Evolutionary conservation across 2,797 vertebrate species (phyloP), one percentile per base, ranked within the genome.

Genomic region (Petrocephalus sullivani): DNA sequence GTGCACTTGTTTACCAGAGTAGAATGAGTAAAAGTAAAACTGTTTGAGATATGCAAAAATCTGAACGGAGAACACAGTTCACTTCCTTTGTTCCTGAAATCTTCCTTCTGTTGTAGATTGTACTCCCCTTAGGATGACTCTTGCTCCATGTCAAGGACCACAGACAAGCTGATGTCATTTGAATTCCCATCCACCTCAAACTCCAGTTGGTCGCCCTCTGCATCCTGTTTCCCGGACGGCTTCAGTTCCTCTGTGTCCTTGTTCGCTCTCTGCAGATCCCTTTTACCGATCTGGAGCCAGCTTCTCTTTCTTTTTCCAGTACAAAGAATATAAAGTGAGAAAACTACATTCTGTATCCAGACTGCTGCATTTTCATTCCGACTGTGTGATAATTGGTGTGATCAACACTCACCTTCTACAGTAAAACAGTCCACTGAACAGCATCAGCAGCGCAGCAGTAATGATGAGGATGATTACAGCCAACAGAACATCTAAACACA

Each of bases 131-230:
- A 86, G 56, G 56, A 56, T 37, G 54, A 58, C 12, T 0, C 23
- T 46, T 8, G 16, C 84, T 21, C 23, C 28, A 41, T 60, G 28
- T 60, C 33, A 41, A 56, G 28, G 56, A 86, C 14, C 28, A 86
- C 84, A n/a, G 84, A 56, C 23, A 86, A 33, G 16, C 54, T 58
- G 28, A 60, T 60, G 54, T 86, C 84, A 86, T 86, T 86, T n/a
- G 33, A 86, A 86, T 86, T 86, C 2, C 84, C 54, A 41, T 86
- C 56, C 12, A 58, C 33, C 56, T 86, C 84, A 86, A 54, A 19
- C 8, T 37, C 84, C 56, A 23, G 28, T 41, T 46, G 28, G 14
- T 60, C 28, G 9, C 33, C 54, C 51, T 8, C 49, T 54, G 21
- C 9, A 21, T 84, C 81, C 81, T 84, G 49, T 86, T 86, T 86